Percentiles rank a stretch among this genome's conserved stretches.
Evolutionary conservation across 2,113 vertebrate genomes (phyloP).

Genomic region (Psephotus haematonotus): DNA sequence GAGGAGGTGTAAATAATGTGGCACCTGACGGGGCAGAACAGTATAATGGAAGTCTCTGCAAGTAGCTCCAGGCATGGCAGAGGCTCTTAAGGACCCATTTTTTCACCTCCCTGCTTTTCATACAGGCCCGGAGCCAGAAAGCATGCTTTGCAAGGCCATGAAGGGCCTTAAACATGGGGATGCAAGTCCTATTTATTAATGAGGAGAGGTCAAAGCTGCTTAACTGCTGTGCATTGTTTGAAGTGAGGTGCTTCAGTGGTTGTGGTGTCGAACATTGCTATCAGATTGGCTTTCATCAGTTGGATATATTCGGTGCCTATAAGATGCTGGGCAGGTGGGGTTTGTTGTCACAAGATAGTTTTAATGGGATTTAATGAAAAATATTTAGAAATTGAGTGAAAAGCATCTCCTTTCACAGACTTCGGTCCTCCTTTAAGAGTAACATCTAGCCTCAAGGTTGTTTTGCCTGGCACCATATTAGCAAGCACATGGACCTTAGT

Average conservation of each 20-base stretch:
- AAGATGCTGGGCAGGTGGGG: background rate
- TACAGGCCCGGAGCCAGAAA: background rate
- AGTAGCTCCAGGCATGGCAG: background rate
- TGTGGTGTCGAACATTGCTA: background rate
- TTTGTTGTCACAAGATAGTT: background rate
- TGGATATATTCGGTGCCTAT: background rate
- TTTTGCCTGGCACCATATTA: background rate
- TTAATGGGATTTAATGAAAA: background rate
- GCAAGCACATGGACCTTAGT: background rate
- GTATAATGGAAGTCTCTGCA: background rate
- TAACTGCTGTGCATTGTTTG: background rate
- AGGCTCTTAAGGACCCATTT: background rate
- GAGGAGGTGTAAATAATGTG: background rate
- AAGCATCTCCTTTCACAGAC: background rate
- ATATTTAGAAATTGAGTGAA: background rate
- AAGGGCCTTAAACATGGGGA: background rate
- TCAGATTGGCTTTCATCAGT: background rate
- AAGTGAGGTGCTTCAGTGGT: background rate
- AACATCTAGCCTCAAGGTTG: background rate
- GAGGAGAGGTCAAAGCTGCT: background rate
- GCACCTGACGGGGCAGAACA: background rate
- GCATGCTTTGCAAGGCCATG: background rate
- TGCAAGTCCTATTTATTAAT: background rate
- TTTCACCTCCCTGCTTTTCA: background rate
- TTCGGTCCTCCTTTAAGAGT: background rate